Evolutionary conservation across 2,888 invertebrate species (phyloP).

Genomic region (Hesperia comma): DNA sequence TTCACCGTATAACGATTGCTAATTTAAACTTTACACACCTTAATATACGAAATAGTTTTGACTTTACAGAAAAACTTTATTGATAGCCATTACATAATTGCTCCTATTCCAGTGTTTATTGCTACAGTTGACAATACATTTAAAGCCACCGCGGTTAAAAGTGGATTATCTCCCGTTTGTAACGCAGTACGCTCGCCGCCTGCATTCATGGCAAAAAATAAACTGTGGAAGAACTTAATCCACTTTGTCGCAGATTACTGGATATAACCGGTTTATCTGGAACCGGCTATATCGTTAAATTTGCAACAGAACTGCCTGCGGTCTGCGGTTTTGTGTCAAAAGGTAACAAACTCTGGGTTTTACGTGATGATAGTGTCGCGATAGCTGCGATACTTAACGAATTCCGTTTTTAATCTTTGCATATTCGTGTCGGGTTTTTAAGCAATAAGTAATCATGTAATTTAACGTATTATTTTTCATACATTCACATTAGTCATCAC

Average conservation of each 20-base stretch:
- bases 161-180: conserved; percentile 28
- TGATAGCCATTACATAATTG: not conserved
- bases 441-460: not conserved
- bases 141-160: conserved; percentile 19
- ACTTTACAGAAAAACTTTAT: no score
- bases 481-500: no score
- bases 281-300: conserved; percentile 20
- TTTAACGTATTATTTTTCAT: no score
- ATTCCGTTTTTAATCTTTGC: not conserved
- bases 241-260: conserved; percentile 31
- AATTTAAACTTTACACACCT: no score
- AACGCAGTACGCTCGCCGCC: conserved; percentile 15
- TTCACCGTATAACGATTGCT: no score
- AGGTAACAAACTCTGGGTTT: conserved; percentile 3
- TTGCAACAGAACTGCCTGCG: conserved; percentile 13
- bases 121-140: conserved; percentile 1
- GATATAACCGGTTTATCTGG: conserved; percentile 29
- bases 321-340: conserved; percentile 8
- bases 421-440: not conserved
- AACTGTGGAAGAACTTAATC: conserved; percentile 29
- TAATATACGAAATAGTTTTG: no score
- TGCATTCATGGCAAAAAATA: conserved; percentile 22
- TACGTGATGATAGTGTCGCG: conserved; percentile 10
- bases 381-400: not conserved
- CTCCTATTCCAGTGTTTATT: not conserved